Evolutionary conservation across 2,113 vertebrate genomes (phyloP).

Genomic region (Hydrolagus affinis): DNA sequence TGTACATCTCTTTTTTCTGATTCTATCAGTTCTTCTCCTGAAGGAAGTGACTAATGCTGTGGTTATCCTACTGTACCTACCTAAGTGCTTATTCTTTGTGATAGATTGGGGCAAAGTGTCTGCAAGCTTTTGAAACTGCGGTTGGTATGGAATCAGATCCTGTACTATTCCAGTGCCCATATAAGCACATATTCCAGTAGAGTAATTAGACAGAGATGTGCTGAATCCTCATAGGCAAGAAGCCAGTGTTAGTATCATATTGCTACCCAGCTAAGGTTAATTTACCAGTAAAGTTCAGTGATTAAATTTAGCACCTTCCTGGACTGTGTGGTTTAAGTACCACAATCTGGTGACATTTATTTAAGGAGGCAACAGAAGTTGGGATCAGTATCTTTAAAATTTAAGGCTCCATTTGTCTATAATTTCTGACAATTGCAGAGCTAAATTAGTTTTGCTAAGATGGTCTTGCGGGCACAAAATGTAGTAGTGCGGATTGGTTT

Average conservation of each 20-base stretch:
- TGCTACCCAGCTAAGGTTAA: neutral
- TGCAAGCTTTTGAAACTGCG: neutral
- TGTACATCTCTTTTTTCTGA: neutral
- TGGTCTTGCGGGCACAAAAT: neutral
- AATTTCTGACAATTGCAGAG: neutral
- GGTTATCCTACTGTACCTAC: neutral
- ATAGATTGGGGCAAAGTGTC: neutral
- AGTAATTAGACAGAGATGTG: neutral
- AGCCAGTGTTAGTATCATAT: neutral
- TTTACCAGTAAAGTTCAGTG: neutral
- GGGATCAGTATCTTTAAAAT: too few relatives aligned
- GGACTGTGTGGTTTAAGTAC: neutral
- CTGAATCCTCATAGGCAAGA: neutral
- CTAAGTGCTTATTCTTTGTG: neutral
- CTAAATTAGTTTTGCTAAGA: neutral
- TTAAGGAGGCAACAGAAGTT: too few relatives aligned
- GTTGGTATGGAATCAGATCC: neutral
- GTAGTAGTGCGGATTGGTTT: neutral
- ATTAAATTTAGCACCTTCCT: neutral
- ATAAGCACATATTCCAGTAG: neutral
- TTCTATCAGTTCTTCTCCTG: neutral
- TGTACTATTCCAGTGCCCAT: neutral
- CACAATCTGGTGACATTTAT: too few relatives aligned
- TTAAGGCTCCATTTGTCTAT: neutral
- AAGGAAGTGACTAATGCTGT: neutral